Percentiles rank a stretch among this genome's conserved stretches.
phyloP scores from a whole-genome alignment of 1,140 invertebrate genomes.

The Pachypeltis micranthus region DNA sequence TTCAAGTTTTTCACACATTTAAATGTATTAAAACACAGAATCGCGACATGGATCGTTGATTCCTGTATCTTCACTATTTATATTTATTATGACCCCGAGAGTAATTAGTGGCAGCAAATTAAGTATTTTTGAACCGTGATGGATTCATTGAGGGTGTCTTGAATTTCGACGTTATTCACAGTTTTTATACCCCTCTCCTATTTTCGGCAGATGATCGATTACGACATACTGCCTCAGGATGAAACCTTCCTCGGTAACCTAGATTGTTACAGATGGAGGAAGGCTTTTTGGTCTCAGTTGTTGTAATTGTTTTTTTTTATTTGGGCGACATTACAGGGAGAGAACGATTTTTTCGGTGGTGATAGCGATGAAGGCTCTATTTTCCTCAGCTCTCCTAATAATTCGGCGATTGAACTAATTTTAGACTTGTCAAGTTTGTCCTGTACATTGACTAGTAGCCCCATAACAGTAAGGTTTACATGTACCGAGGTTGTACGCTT shows the following conservation, averaged over 20 bases:
- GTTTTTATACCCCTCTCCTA: no score
- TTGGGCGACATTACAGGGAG: not conserved
- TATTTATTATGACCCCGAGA: no score
- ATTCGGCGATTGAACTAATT: not conserved
- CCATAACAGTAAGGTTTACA: conserved; percentile 1
- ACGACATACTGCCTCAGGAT: no score
- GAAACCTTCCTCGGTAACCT: no score
- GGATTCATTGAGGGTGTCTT: not conserved
- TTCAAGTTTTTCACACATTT: conserved; percentile 9
- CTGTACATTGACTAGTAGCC: no score
- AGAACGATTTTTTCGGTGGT: not conserved
- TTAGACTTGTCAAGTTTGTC: not conserved
- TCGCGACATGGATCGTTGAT: not conserved
- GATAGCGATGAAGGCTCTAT: no score
- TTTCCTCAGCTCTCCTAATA: no score
- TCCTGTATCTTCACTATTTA: no score
- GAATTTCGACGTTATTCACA: no score
- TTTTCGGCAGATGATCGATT: no score
- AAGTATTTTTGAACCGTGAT: not conserved
- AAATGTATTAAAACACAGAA: not conserved
- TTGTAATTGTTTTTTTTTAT: not conserved
- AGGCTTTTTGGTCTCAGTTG: no score
- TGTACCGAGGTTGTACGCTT: not conserved
- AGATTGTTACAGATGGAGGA: no score
- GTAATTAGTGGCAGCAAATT: not conserved